A percentile compares a stretch with the other conserved stretches of the same genome.
Conservation (phyloP, 37 sponge, comb jelly and placozoan genomes). For the Ephydatia muelleri region DNA sequence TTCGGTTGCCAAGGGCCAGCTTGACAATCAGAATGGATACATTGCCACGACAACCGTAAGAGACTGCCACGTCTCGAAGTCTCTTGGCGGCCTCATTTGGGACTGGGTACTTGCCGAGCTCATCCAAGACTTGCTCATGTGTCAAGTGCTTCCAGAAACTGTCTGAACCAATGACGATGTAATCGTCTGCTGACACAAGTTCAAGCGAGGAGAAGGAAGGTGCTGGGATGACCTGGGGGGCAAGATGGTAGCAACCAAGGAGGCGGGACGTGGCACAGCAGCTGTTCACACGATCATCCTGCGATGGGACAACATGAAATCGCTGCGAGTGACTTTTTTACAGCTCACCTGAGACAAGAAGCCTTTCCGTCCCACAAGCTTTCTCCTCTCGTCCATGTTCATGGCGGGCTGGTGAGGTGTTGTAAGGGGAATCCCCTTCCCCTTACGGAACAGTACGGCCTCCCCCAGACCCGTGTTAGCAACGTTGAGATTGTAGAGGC, state of each 20-base stretch:
- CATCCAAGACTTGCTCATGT: constrained; percentile 41
- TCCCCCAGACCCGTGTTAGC: constrained; percentile 81
- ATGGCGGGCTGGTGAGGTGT: constrained; percentile 65
- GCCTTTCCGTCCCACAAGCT: constrained; percentile 58
- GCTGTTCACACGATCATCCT: constrained; percentile 74
- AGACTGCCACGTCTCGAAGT: constrained; percentile 76
- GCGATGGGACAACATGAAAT: not conserved
- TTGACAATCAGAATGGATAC: constrained; percentile 72
- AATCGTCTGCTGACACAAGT: constrained; percentile 58
- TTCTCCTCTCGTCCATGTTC: constrained; percentile 53
- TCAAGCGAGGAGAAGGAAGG: constrained; percentile 64
- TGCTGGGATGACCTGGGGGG: constrained; percentile 76
- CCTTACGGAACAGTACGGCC: constrained; percentile 75
- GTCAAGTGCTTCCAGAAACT: constrained; percentile 70
- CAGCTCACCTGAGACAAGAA: constrained; percentile 74
- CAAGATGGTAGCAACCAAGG: constrained; percentile 73
- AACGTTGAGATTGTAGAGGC: constrained; percentile 52
- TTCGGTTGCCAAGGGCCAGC: constrained; percentile 14
- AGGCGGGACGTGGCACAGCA: constrained; percentile 57
- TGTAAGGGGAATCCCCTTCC: constrained; percentile 58
- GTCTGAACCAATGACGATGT: constrained; percentile 71
- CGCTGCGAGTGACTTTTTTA: too few relatives aligned
- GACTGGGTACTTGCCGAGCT: not conserved
- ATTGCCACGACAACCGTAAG: constrained; percentile 63
- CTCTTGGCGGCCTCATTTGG: constrained; percentile 65